A percentile compares a stretch with the other conserved stretches of the same genome.
Conservation (phyloP, 2,888 invertebrate species). For the Pimpla rufipes region DNA sequence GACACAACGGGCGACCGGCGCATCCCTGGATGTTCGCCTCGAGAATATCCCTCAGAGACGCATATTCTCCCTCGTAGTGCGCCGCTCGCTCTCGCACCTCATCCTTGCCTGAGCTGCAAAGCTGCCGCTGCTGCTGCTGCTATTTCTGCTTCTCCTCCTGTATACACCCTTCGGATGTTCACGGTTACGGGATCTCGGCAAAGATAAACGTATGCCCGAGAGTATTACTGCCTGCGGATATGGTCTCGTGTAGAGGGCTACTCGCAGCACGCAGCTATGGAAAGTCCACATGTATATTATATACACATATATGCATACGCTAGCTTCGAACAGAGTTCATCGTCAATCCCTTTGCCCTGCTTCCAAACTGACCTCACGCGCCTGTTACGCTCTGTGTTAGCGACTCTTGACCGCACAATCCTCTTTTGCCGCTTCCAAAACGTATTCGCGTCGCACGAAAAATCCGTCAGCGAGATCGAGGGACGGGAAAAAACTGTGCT, state of each 20-base stretch:
- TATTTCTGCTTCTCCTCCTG: constrained; percentile 29
- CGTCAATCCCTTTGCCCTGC: constrained; percentile 16
- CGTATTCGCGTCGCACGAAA: not conserved
- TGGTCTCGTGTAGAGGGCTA: not conserved
- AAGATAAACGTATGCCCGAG: constrained; percentile 33
- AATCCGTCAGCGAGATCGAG: not conserved
- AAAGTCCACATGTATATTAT: not conserved
- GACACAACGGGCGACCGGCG: constrained; percentile 31
- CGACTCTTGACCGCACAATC: not conserved
- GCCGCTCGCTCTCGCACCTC: not conserved
- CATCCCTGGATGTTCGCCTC: constrained; percentile 30
- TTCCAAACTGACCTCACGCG: constrained; percentile 16
- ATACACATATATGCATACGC: no score
- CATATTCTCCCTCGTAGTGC: constrained; percentile 9
- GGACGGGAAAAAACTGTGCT: no score
- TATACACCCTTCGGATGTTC: constrained; percentile 42
- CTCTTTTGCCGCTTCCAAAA: constrained; percentile 5
- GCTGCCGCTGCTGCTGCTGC: constrained; percentile 4
- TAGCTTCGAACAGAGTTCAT: constrained; percentile 19
- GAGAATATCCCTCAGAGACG: constrained; percentile 38
- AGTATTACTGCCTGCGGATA: constrained; percentile 23
- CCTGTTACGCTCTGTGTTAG: not conserved
- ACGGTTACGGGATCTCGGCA: constrained; percentile 31
- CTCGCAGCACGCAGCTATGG: not conserved
- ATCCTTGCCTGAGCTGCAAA: constrained; percentile 5